Percentiles rank a stretch among this genome's conserved stretches.
Evolutionary conservation across 2,797 vertebrate species (phyloP).

Genomic region (Parambassis ranga): DNA sequence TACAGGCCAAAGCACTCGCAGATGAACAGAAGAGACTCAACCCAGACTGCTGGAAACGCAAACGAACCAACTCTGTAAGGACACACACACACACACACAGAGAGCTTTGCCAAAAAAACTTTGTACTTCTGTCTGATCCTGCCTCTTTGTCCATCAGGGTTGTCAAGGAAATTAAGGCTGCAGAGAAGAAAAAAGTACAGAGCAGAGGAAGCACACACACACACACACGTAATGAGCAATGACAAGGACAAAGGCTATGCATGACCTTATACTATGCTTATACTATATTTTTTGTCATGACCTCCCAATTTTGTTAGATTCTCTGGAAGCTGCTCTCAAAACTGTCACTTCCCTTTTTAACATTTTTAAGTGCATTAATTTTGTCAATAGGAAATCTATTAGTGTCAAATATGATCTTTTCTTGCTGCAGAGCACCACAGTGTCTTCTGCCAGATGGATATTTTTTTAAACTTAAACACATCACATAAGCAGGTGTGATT

Average conservation of each 20-base stretch:
- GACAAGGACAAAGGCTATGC: slow-evolving; percentile 22
- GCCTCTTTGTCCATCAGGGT: slow-evolving; percentile 62
- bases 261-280: slow-evolving; percentile 59
- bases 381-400: neutral
- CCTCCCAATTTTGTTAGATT: slow-evolving; percentile 79
- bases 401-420: neutral
- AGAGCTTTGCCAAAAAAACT: neutral
- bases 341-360: neutral
- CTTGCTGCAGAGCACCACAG: neutral
- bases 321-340: neutral
- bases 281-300: slow-evolving; percentile 80
- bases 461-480: neutral
- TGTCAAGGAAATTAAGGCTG: slow-evolving; percentile 75
- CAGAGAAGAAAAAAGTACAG: slow-evolving; percentile 11
- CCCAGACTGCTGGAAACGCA: slow-evolving; percentile 99
- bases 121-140: slow-evolving; percentile 4
- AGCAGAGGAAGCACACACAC: neutral
- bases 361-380: neutral
- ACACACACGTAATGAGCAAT: neutral
- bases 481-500: neutral
- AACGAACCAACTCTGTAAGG: slow-evolving; percentile 93
- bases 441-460: neutral
- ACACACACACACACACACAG: neutral
- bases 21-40: slow-evolving; percentile 98
- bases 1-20: slow-evolving; percentile 96